Percentiles rank a stretch among this genome's conserved stretches.
phyloP scores from a whole-genome alignment of 2,797 vertebrate species.

The Gymnodraco acuticeps region DNA sequence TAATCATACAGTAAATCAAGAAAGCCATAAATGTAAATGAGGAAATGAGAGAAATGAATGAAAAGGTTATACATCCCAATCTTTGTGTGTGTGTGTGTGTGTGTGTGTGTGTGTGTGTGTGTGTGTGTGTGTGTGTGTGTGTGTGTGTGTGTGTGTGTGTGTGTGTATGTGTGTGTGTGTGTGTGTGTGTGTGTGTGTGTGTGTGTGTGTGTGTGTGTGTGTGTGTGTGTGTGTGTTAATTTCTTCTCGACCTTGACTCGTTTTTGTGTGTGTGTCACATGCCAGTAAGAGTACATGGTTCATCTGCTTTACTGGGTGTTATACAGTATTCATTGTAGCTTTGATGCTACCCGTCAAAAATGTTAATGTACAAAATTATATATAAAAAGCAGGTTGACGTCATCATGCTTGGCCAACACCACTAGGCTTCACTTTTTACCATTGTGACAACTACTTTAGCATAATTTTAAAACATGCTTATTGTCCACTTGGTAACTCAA shows the following conservation, averaged over 20 bases:
- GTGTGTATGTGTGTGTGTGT: background rate
- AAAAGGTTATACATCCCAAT: constrained; percentile 13
- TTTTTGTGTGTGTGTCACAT: constrained; percentile 5
- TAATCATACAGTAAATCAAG: constrained; percentile 40
- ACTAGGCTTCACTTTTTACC: too few relatives aligned
- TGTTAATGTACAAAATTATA: background rate
- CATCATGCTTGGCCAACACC: too few relatives aligned
- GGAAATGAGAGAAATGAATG: constrained; percentile 19
- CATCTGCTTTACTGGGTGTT: background rate
- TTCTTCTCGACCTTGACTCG: constrained; percentile 11
- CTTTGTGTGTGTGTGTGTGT: background rate
- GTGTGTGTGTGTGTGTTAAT: background rate
- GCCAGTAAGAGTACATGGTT: background rate
- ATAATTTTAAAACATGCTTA: too few relatives aligned
- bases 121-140: constrained; percentile 1
- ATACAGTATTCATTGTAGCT: background rate
- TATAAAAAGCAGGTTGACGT: background rate
- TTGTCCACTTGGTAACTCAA: too few relatives aligned
- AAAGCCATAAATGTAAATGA: background rate
- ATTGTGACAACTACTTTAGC: too few relatives aligned
- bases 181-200: background rate
- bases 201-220: background rate
- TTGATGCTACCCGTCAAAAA: background rate
- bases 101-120: constrained; percentile 28
- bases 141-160: background rate